Evolutionary conservation across 1,140 invertebrate species (phyloP), one percentile per base, ranked within the genome.

Genomic region (Monomorium pharaonis): DNA sequence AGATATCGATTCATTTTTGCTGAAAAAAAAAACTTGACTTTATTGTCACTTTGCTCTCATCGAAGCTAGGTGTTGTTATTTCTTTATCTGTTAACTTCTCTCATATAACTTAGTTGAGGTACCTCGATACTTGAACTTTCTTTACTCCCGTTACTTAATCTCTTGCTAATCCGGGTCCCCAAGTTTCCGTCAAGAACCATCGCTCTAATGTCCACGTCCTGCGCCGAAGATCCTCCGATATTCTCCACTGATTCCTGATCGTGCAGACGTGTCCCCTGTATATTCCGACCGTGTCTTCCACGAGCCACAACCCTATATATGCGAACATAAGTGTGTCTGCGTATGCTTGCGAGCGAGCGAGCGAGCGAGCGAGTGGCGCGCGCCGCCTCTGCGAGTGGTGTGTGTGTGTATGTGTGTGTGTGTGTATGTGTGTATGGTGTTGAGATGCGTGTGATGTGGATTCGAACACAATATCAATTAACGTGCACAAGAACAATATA

Each of bases 391-490:
- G 58, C 63, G 21, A 58, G 9, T 24, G 1, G 14, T 62, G 30
- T 37, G 6, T 60, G 21, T 70, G 27, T 70, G 16, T 80, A 2
- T 54, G 37, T 78, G 49, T 78, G 42, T 85, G 56, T 80, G 12
- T 76, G 24, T 44, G 60, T 51, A 9, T 80, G 21, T 85, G 24
- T 86, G 47, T 78, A 6, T 81, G 24, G 76, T 83, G 24, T 84
- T 49, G 60, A 51, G 51, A 58, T 65, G 80, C 62, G 62, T 89
- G 67, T 90, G 54, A 81, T 89, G 70, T 87, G 88, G 60, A 92
- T 92, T 94, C 94, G 93, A 95, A 94, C 94, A 95, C 93, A 95
- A 95, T 95, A 95, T 95, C 94, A 95, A 95, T 94, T 93, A 95
- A 95, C 94, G 94, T 95, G 94, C 94, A 95, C 93, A 95, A 95